phyloP scores from a whole-genome alignment of 2,888 invertebrate genomes.

The Emesis russula region DNA sequence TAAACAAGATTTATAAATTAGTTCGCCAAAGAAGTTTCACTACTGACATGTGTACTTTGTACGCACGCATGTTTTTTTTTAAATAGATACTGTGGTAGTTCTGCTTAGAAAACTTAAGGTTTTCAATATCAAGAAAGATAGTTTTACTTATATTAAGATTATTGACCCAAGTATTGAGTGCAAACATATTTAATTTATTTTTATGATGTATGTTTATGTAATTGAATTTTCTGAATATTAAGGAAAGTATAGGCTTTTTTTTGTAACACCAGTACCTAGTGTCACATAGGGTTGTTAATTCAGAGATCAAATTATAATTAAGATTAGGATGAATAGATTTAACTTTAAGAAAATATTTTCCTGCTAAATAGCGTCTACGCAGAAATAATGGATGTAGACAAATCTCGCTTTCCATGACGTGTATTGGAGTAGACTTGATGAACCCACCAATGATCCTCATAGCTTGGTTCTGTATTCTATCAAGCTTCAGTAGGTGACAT shows the following conservation, averaged over 20 bases:
- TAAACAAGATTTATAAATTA: no score
- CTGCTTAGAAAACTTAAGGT: background rate
- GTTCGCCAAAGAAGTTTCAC: no score
- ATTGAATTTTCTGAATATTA: no score
- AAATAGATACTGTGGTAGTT: background rate
- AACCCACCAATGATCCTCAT: no score
- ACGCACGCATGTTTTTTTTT: no score
- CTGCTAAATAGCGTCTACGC: background rate
- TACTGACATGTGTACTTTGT: no score
- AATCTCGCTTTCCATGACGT: no score
- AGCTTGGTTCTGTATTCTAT: no score
- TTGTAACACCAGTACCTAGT: background rate
- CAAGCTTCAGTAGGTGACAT: no score
- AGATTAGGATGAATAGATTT: background rate
- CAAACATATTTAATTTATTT: slow-evolving; percentile 7
- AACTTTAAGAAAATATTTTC: background rate
- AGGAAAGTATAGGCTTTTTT: background rate
- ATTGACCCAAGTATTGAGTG: background rate
- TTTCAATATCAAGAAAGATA: background rate
- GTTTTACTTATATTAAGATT: background rate
- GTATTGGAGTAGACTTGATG: no score
- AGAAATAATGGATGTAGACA: no score
- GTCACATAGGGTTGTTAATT: background rate
- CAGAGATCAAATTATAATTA: background rate
- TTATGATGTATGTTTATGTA: background rate